Evolutionary conservation across 1,140 invertebrate genomes (phyloP).

Genomic region (Grapholita molesta): DNA sequence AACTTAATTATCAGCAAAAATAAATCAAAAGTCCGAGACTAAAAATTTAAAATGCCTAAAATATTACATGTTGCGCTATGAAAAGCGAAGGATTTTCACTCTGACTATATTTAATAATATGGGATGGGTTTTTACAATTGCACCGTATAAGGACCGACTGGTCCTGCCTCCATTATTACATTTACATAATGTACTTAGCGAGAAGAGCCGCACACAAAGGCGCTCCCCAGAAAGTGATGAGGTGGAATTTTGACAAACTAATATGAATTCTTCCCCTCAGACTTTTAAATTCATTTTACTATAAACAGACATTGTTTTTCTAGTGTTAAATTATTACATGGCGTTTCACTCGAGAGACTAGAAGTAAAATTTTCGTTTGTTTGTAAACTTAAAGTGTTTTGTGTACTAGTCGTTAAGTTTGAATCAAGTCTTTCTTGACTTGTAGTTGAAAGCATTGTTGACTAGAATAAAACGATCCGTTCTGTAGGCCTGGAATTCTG

Average conservation of each 20-base stretch:
- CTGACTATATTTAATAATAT: constrained; percentile 45
- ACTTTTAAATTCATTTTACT: constrained; percentile 34
- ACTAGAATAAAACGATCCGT: not conserved
- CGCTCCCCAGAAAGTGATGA: constrained; percentile 49
- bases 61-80: constrained; percentile 20
- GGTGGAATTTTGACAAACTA: constrained; percentile 36
- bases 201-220: constrained; percentile 58
- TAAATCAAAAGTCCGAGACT: constrained; percentile 20
- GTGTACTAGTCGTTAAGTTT: constrained; percentile 26
- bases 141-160: constrained; percentile 39
- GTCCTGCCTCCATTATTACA: constrained; percentile 59
- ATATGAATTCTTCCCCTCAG: constrained; percentile 42
- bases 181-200: constrained; percentile 67
- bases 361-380: constrained; percentile 32
- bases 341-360: constrained; percentile 38
- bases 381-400: constrained; percentile 33
- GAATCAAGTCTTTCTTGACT: not conserved
- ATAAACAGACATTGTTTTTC: constrained; percentile 31
- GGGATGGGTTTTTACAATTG: constrained; percentile 52
- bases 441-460: not conserved
- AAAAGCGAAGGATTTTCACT: not conserved
- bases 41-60: not conserved
- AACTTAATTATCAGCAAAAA: too few relatives aligned
- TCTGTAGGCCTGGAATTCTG: not conserved
- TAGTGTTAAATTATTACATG: constrained; percentile 51